Base-by-base conservation (phyloP, 2,113 vertebrate species). In the Platycercus adscitus region DNA sequence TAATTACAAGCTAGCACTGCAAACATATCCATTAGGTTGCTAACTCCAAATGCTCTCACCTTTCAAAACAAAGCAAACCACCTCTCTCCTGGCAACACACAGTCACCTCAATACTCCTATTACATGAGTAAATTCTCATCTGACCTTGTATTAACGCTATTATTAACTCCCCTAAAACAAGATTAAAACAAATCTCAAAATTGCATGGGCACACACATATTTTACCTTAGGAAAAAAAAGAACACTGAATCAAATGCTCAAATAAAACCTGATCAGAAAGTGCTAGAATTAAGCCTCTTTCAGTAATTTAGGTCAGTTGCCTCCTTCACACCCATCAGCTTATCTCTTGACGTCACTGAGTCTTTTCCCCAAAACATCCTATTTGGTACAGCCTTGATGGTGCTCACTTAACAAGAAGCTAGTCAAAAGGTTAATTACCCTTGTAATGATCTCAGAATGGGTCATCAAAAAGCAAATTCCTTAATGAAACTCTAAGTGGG, bases 111-210 rank as follows among this genome's bases (percentile, higher is more conserved):
- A 97, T 92, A 94, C 92, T 91, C 81, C 66, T 84, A 97, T 94
- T 96, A 97, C 88, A 84, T 19, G 81, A 92, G 73, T 84, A 94
- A 96, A 95, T 96, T 94, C 88, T 86, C 37, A 31, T 83, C 88
- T 96, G 93, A 96, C 92, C 93, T 93, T 79, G 77, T 56, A 93
- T 95, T 93, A 97, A 96, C 81, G 90, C 88, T 96, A 91, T 97
- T 89, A 97, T 97, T 97, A 97, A 97, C 96, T 97, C 95, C 93
- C 95, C 91, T 94, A 95, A 95, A 96, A 95, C 94, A 91, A 95
- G 96, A 97, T 97, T 97, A 97, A 96, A 95, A 95, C 93, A 96
- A 97, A 97, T 96, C 95, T 95, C 94, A 95, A 97, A 97, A 97
- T 93, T 97, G 89, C 89, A 94, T 85, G 31, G 81, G 81, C 63